phyloP scores from a whole-genome alignment of 2,888 invertebrate genomes.

The Polymixis flavicincta region DNA sequence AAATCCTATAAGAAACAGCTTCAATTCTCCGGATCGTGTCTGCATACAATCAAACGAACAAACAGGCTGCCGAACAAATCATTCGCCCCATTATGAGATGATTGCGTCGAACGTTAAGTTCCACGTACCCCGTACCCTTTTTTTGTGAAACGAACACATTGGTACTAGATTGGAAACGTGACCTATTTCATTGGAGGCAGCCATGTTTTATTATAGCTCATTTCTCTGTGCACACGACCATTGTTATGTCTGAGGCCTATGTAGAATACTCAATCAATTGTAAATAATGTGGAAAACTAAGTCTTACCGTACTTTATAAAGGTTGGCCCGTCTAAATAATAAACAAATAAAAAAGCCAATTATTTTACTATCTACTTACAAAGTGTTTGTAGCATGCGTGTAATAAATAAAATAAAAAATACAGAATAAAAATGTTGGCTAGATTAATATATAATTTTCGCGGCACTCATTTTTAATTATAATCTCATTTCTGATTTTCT shows the following conservation, averaged over 20 bases:
- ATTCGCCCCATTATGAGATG: constrained; percentile 52
- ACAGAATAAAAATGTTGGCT: too few relatives aligned
- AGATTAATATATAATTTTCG: constrained; percentile 56
- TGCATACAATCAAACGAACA: constrained; percentile 36
- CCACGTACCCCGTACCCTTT: constrained; percentile 52
- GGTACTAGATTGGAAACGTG: constrained; percentile 68
- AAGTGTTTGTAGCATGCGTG: too few relatives aligned
- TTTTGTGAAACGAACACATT: constrained; percentile 61
- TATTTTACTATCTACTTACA: too few relatives aligned
- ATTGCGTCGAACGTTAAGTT: constrained; percentile 60
- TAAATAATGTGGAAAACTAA: constrained; percentile 43
- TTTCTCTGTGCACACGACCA: constrained; percentile 57
- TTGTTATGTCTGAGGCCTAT: constrained; percentile 55
- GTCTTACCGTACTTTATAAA: constrained; percentile 21
- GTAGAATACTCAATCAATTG: constrained; percentile 60
- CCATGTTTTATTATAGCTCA: constrained; percentile 62
- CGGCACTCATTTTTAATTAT: constrained; percentile 58
- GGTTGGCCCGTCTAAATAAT: too few relatives aligned
- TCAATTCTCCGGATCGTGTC: constrained; percentile 21
- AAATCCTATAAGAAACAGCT: constrained; percentile 11
- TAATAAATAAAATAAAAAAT: too few relatives aligned
- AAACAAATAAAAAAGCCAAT: too few relatives aligned
- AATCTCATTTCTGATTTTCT: constrained; percentile 62
- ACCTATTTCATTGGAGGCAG: constrained; percentile 61
- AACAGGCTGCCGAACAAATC: constrained; percentile 47